These are phyloP conservation scores for Papilio elwesi DNA, from an alignment of 2,888 invertebrate species.

Conservation along the genomic window DNA sequence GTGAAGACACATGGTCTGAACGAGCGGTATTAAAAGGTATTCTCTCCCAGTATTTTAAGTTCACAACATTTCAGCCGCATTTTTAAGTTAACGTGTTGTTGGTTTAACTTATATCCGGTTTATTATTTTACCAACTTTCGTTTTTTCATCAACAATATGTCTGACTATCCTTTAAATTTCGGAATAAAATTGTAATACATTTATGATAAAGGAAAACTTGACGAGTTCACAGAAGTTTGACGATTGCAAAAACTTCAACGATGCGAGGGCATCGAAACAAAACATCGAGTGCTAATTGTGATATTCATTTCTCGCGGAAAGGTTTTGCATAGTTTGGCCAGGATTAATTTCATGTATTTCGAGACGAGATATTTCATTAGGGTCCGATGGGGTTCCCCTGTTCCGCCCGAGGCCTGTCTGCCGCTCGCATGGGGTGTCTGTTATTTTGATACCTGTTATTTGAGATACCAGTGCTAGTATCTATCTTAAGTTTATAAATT, in stretches of 20 bases:
- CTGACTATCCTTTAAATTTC: not conserved
- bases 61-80: not conserved
- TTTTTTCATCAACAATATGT: not conserved
- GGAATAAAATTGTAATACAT: not conserved
- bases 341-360: conserved; percentile 21
- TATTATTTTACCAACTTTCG: not conserved
- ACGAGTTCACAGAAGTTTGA: not conserved
- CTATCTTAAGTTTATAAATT: not conserved
- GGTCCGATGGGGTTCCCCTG: conserved; percentile 15
- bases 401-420: conserved; percentile 18
- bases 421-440: conserved; percentile 22
- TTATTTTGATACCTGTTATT: conserved; percentile 22
- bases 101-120: not conserved
- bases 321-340: conserved; percentile 24
- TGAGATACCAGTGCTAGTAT: conserved; percentile 6
- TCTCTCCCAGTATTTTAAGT: not conserved
- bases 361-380: conserved; percentile 26
- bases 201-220: not conserved
- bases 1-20: not conserved
- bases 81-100: not conserved
- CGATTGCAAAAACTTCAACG: not conserved
- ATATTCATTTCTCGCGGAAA: conserved; percentile 10
- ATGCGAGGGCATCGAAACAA: not conserved
- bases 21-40: not conserved
- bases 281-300: conserved; percentile 23